Conservation (phyloP, 2,888 invertebrate species). For the Drosophila rellima region DNA sequence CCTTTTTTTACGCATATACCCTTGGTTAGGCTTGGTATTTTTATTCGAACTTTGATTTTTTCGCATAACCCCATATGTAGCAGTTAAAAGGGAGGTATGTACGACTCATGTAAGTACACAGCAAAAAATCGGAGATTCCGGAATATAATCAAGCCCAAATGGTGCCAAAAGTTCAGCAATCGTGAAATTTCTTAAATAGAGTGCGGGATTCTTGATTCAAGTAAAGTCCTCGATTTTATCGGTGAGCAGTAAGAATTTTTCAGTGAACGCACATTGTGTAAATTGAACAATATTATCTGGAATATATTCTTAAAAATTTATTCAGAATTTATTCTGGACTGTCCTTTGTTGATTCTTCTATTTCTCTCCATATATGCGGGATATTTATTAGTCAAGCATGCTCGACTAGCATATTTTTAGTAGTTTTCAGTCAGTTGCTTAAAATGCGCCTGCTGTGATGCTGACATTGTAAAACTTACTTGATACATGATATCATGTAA, state of each 20-base stretch:
- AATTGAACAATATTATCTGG: too few relatives aligned
- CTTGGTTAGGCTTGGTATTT: not conserved
- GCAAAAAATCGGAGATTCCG: too few relatives aligned
- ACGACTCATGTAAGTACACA: not conserved
- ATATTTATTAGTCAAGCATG: not conserved
- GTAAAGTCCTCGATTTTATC: too few relatives aligned
- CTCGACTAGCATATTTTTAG: too few relatives aligned
- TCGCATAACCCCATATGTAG: not conserved
- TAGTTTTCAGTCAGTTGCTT: constrained; percentile 1
- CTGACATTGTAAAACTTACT: constrained; percentile 14
- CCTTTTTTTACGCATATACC: not conserved
- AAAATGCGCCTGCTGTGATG: not conserved
- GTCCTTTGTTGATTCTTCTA: not conserved
- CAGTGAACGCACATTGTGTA: too few relatives aligned
- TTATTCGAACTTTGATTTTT: not conserved
- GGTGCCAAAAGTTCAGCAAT: too few relatives aligned
- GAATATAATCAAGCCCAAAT: too few relatives aligned
- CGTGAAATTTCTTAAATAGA: too few relatives aligned
- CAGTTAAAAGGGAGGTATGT: too few relatives aligned
- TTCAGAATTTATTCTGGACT: not conserved
- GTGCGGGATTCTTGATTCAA: too few relatives aligned
- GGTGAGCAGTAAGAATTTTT: too few relatives aligned
- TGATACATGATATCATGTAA: constrained; percentile 18
- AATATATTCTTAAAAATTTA: too few relatives aligned
- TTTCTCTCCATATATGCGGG: not conserved